A percentile compares a stretch with the other conserved stretches of the same genome.
Conservation (phyloP, 2,888 invertebrate genomes). For the Mimas tiliae region DNA sequence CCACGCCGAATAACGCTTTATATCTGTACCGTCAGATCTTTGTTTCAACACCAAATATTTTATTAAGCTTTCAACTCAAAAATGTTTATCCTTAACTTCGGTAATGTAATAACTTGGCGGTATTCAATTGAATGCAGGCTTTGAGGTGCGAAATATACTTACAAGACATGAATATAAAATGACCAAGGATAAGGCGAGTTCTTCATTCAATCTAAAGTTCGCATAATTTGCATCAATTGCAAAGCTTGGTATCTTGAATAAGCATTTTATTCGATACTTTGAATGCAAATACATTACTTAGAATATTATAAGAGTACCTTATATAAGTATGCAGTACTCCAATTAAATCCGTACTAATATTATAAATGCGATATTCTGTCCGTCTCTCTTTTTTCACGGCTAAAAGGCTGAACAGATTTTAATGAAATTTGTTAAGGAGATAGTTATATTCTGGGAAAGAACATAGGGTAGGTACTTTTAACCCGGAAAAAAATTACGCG, state of each 20-base stretch:
- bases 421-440: too few species aligned
- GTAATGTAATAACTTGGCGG: constrained; percentile 17
- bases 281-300: too few species aligned
- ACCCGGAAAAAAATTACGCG: too few species aligned
- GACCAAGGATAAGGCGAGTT: constrained; percentile 59
- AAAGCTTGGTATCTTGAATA: constrained; percentile 13
- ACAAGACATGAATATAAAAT: constrained; percentile 51
- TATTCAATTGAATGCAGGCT: constrained; percentile 26
- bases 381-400: too few species aligned
- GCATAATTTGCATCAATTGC: constrained; percentile 64
- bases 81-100: constrained; percentile 22
- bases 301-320: constrained; percentile 30
- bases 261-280: constrained; percentile 11
- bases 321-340: too few species aligned
- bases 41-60: constrained; percentile 9
- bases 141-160: constrained; percentile 35
- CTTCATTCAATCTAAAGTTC: constrained; percentile 73
- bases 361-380: too few species aligned
- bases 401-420: too few species aligned
- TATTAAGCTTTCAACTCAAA: constrained; percentile 7
- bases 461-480: too few species aligned
- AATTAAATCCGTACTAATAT: too few species aligned
- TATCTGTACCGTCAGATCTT: constrained; percentile 34
- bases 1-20: constrained; percentile 70
- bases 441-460: too few species aligned